Evolutionary conservation across 2,888 invertebrate genomes (phyloP), one percentile per base, ranked within the genome.

Genomic region (Drosophila paracracens): DNA sequence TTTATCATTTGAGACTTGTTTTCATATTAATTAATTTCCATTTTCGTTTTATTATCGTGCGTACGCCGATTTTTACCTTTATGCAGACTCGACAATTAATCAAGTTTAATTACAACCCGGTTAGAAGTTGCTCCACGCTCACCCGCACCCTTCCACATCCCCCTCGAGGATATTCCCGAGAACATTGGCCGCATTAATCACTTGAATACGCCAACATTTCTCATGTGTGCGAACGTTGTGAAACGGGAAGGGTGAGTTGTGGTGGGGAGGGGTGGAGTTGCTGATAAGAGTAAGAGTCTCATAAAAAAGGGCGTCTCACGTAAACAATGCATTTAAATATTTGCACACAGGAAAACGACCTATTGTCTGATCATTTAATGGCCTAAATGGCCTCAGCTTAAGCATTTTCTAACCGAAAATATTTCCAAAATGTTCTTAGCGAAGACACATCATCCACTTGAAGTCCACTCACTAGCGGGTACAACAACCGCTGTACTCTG

Each of bases 81-180:
- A 70, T 76, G 87, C 85, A 81, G 83, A 83, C 84, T 88, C 77
- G 77, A 83, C 91, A 89, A 91, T 91, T 91, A 91, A 91, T 91
- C 91, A 91, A 82, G 82, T 88, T 90, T 91, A 91, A 91, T 91
- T 91, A 90, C 84, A 74, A 77, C 54, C 70, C 69, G 69, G 70
- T 76, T 68, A 57, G 69, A 67, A 53, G 71, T 38, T 60, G 59
- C 63, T 43, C 43, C 46, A 21, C 33, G 46, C 4, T 13, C 40
- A 51, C 58, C 33, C 48, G 50, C 27, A 27, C 53, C 35, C 25
- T 54, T 35, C 16, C 29, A 38, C 63, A 59, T 48, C 35, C 35
- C 70, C 52, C 63, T 51, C 60, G 46, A 66, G 75, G 21, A 57
- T 56, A 65, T 61, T 81, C 53, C 54, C 71, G 75, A 10, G 52